phyloP scores from a whole-genome alignment of 1,140 invertebrate species.

The Brachionus plicatilis region DNA sequence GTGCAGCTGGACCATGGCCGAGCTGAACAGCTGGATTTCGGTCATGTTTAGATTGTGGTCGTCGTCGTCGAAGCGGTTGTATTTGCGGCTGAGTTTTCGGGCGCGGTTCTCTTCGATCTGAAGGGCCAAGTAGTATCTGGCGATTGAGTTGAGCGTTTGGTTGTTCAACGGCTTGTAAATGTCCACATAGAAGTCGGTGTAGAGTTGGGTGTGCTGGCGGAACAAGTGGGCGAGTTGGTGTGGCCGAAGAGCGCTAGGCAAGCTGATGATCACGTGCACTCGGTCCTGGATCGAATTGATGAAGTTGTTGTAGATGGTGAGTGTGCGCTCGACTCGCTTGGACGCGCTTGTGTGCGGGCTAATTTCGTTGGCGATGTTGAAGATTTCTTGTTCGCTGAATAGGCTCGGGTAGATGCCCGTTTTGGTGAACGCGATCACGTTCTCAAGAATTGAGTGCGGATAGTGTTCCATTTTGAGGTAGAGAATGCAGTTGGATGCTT shows the following conservation, averaged over 20 bases:
- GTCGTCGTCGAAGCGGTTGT: slow-evolving; percentile 8
- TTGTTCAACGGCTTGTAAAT: background rate
- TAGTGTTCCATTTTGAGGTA: slow-evolving; percentile 41
- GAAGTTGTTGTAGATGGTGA: slow-evolving; percentile 50
- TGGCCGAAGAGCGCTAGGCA: slow-evolving; percentile 41
- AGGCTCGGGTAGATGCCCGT: slow-evolving; percentile 47
- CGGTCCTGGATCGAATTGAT: slow-evolving; percentile 49
- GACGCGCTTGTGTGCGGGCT: slow-evolving; percentile 52
- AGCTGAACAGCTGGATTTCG: background rate
- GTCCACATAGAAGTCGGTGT: slow-evolving; percentile 41
- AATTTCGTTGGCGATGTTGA: slow-evolving; percentile 50
- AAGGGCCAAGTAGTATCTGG: background rate
- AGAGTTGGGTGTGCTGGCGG: slow-evolving; percentile 26
- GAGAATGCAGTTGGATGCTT: slow-evolving; percentile 49
- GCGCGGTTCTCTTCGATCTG: slow-evolving; percentile 1
- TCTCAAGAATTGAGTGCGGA: background rate
- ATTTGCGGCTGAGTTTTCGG: background rate
- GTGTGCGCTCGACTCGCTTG: slow-evolving; percentile 51
- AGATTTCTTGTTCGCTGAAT: slow-evolving; percentile 50
- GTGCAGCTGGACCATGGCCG: background rate
- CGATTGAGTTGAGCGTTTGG: background rate
- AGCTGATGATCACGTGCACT: slow-evolving; percentile 51
- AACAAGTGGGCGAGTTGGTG: background rate
- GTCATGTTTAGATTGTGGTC: background rate
- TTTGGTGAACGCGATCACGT: background rate